Evolutionary conservation across 2,888 invertebrate species (phyloP), one percentile per base, ranked within the genome.

Genomic region (Melitaea athalia): DNA sequence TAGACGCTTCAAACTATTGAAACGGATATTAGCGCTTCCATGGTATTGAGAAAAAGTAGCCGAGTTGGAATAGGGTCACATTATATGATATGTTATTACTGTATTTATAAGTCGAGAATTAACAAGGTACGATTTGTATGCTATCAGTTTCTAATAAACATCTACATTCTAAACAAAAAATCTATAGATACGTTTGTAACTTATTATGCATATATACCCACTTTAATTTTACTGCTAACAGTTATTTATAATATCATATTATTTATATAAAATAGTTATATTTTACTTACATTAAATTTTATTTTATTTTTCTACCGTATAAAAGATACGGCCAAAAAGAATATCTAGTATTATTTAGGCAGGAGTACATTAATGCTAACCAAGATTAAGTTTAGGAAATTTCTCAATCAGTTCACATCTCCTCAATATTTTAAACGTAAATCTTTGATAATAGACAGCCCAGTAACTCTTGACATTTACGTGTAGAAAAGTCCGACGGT

Each of bases 401-500:
- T 38, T 15, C 38, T 57, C 10, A 45, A n/a, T n/a, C n/a, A n/a
- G n/a, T n/a, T n/a, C n/a, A n/a, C n/a, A n/a, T n/a, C n/a, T n/a
- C n/a, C n/a, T 45, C 43, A 31, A 3, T 24, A 8, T 24, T 50
- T 57, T 6, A 7, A 42, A 50, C 14, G 57, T 42, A 14, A 43
- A 47, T 31, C 10, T 52, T 17, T 60, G 45, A 59, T 61, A 47
- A 42, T 42, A 69, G 52, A 57, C 45, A 52, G 10, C 11, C 24
- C 15, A 24, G 67, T 50, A 53, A 53, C 68, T 70, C 45, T 45
- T 70, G 71, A 65, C 71, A 71, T 71, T 71, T 71, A 60, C 59
- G 45, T 7, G 53, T 64, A 67, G 64, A 74, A 71, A 68, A 69
- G 72, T 70, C 63, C 42, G 57, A 57, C 38, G 42, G 24, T 24